Base-by-base conservation (phyloP, 2,113 vertebrate species). In the Prochilodus magdalenae region DNA sequence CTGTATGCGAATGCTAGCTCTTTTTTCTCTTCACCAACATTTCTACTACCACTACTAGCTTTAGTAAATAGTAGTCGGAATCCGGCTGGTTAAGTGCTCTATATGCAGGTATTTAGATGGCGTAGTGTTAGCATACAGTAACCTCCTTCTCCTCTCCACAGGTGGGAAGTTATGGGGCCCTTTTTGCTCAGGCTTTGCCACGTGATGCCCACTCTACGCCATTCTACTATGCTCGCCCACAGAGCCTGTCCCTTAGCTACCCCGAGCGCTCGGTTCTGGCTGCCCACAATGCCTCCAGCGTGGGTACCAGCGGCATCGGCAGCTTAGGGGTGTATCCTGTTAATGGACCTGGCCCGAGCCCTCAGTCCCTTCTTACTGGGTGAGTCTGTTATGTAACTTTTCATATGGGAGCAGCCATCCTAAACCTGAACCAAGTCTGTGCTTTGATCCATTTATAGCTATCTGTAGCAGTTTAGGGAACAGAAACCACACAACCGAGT, bases 161-260 rank as follows among this genome's bases (percentile, higher is more conserved):
- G 98, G 95, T 96, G 20, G 96, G 96, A 53, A 95, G 90, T 89
- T 99, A 96, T 55, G 94, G 96, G 2, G 85, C 96, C 0, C 87
- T 99, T 60, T 98, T 98, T 75, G 96, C 97, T 80, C 98, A 99
- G 85, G 96, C 96, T 0, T 92, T 99, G 73, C 97, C 97, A 7
- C 93, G 97, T 71, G 97, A 99, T 70, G 96, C 97, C 79, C 97
- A 98, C 86, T 99, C 98, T 12, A 98, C 97, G 13, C 97, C 98
- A 0, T 98, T 97, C 87, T 99, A 97, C 92, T 97, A 95, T 63
- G 94, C 97, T 60, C 93, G 98, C 79, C 98, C 98, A 0, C 97
- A 98, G 88, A 98, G 94, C 73, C 95, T 99, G 47, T 95, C 96
- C 0, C 5, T 99, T 82, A 93, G 94, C 88, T 97, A 99, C 85